Base-by-base conservation (phyloP, 2,888 invertebrate genomes). In the Macrosiphum euphorbiae region DNA sequence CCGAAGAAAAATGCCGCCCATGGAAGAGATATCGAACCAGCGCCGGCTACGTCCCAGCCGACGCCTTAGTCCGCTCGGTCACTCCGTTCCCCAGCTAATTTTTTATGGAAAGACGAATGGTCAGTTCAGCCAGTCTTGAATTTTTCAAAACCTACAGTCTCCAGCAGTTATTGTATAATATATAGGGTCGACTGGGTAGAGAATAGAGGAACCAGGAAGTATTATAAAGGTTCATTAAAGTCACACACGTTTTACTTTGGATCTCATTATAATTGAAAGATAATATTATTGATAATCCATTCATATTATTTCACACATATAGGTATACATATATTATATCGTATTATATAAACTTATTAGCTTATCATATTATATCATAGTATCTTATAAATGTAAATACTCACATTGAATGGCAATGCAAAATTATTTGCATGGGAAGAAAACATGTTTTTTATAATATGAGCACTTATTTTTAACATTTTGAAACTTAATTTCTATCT, bases 381-480 rank as follows among this genome's bases (percentile, higher is more conserved):
- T 35, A 35, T 35, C 2, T 26, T 61, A 35, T 35, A 67, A 26
- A 85, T 26, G 44, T 44, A 35, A 44, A 85, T 10, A 85, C 85
- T 85, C 44, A 85, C 85, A 44, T 10, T 85, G 13, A 44, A 85
- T 85, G 44, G 44, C 44, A 85, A 85, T 26, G 85, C 44, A 85
- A 85, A 85, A 85, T 85, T 11, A 85, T 85, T 85, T 85, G 41
- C 44, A 13, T 26, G 44, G 85, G 85, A 85, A 85, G 44, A 85
- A 44, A 85, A 85, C 44, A 85, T 24, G 28, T 85, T 78, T 78
- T 78, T 78, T 35, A 78, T 78, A 78, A 78, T 78, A 78, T 78
- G 35, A 78, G 78, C 78, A 35, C 78, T 78, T 78, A 67, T 16
- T 20, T 35, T 7, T 35, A 78, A 78, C 20, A 78, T 78, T 35